A percentile compares a stretch with the other conserved stretches of the same genome.
These are phyloP conservation scores for Kryphioiulus occultus DNA, from an alignment of 2,888 invertebrate genomes.

Conservation along the genomic window DNA sequence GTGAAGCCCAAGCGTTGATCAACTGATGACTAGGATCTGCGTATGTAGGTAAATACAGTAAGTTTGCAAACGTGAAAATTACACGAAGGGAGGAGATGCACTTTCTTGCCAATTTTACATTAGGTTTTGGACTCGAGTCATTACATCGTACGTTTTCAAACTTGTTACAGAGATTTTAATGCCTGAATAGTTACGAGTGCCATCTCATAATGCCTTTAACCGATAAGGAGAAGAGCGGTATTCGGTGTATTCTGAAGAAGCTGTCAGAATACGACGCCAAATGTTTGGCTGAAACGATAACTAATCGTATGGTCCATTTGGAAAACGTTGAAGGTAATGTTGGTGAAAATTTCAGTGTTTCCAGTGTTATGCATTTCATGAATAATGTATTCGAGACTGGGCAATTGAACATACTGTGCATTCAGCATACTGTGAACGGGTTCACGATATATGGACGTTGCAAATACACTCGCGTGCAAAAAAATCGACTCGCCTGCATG, in stretches of 20 bases:
- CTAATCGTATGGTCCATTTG: conserved; percentile 43
- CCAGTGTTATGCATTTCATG: not conserved
- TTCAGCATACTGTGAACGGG: too few relatives aligned
- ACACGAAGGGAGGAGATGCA: not conserved
- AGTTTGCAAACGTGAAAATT: not conserved
- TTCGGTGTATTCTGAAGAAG: conserved; percentile 47
- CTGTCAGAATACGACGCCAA: conserved; percentile 42
- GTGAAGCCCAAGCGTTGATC: not conserved
- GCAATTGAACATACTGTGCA: too few relatives aligned
- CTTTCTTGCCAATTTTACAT: not conserved
- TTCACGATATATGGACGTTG: too few relatives aligned
- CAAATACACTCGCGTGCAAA: too few relatives aligned
- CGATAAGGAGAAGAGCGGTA: conserved; percentile 48
- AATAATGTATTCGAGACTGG: not conserved
- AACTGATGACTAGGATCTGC: not conserved
- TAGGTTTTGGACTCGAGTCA: too few relatives aligned
- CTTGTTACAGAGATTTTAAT: not conserved
- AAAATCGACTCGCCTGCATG: too few relatives aligned
- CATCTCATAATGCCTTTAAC: conserved; percentile 39
- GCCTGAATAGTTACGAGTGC: not conserved
- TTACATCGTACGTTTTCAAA: not conserved
- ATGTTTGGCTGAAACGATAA: conserved; percentile 49
- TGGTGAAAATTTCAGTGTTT: not conserved
- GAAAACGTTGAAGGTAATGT: conserved; percentile 43
- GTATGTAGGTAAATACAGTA: not conserved